Evolutionary conservation across 2,113 vertebrate genomes (phyloP), one percentile per base, ranked within the genome.

Genomic region (Rhinoptilus africanus): DNA sequence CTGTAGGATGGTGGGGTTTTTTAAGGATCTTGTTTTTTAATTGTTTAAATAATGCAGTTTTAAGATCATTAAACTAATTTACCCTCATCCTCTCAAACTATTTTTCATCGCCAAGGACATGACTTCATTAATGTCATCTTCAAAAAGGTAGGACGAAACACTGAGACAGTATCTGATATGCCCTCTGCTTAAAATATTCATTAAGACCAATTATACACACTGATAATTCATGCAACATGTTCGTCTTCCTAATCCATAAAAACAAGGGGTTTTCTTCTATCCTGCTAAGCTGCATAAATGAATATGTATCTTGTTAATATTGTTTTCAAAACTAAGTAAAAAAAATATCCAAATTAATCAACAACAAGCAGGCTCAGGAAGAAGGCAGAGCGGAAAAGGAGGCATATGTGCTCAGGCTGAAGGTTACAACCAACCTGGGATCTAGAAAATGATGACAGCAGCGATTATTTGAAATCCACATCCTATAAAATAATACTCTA

Each of bases 21-120:
- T 28, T 51, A 72, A 89, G 14, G 10, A 71, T n/a, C 51, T 84
- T 63, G 12, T 67, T 71, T 84, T 82, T 74, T 39, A 79, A 47
- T 35, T 43, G 39, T 77, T 88, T 92, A 75, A 93, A 94, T 88
- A 93, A 94, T 63, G 80, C 51, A 1, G 0, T 41, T 86, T 95
- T 68, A 17, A 30, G 59, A 81, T 78, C 95, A 95, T 95, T 91
- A 95, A 95, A 93, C 6, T 39, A 94, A 96, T 96, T 92, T 93
- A 41, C 48, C 45, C 51, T 64, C 56, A 35, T 21, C 83, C 17
- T 93, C 89, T 93, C 96, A 72, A 91, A 92, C 39, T 48, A 48
- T 4, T 84, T 48, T 35, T 91, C 83, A 84, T 68, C 86, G 73
- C 76, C 68, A 91, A 72, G 69, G 95, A 93, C 88, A 18, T 0